Conservation (phyloP, 2,113 vertebrate genomes). For the Paramisgurnus dabryanus region DNA sequence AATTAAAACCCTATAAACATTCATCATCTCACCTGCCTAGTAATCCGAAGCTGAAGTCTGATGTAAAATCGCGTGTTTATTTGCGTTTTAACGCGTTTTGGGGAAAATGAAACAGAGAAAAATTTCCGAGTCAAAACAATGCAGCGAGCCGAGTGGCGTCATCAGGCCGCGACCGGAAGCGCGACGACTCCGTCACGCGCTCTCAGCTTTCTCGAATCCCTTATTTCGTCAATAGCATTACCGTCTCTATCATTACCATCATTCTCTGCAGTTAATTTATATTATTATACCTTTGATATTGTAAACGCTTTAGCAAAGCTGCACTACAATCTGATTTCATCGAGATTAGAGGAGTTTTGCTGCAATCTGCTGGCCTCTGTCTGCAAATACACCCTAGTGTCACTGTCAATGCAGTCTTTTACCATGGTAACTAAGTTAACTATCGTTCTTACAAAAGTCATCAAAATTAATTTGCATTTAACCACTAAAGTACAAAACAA, state of each 20-base stretch:
- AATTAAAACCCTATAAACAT: background rate
- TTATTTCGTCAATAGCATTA: background rate
- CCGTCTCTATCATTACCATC: background rate
- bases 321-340: background rate
- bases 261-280: too few species aligned
- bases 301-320: background rate
- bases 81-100: background rate
- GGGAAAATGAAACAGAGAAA: conserved; percentile 58
- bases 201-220: background rate
- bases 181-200: background rate
- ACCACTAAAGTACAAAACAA: too few species aligned
- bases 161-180: conserved; percentile 46
- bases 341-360: background rate
- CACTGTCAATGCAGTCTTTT: background rate
- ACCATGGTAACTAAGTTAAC: too few species aligned
- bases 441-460: too few species aligned
- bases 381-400: background rate
- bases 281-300: background rate
- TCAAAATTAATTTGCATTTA: too few species aligned
- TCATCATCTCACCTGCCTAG: background rate
- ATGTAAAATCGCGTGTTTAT: background rate
- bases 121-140: conserved; percentile 56
- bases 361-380: background rate
- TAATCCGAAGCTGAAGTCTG: background rate
- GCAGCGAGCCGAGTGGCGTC: conserved; percentile 38